A percentile compares a stretch with the other conserved stretches of the same genome.
Conservation (phyloP, 2,113 vertebrate species). For the Daubentonia madagascariensis region DNA sequence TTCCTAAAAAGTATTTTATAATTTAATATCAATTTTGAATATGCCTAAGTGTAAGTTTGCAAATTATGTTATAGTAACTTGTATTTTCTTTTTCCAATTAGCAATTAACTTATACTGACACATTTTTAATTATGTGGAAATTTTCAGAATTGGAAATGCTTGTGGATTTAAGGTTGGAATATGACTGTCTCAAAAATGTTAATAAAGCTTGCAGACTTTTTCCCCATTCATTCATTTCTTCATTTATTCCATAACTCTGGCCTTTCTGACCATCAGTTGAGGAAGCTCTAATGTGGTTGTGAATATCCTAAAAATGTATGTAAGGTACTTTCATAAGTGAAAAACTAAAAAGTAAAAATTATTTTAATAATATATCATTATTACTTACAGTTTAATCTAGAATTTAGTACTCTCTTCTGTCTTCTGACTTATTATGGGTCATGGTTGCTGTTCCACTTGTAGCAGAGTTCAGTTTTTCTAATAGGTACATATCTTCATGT, state of each 20-base stretch:
- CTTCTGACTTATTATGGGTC: neutral
- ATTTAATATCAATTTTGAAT: neutral
- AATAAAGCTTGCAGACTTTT: neutral
- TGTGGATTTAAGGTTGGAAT: neutral
- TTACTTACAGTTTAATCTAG: neutral
- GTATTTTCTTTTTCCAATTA: neutral
- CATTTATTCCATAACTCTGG: neutral
- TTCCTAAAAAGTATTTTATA: neutral
- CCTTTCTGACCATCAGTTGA: neutral
- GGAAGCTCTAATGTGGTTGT: neutral
- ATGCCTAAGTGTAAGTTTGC: neutral
- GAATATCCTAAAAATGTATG: neutral
- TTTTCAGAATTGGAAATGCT: constrained; percentile 1
- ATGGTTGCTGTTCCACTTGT: neutral
- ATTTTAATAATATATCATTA: neutral
- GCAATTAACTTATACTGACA: neutral
- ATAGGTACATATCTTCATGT: neutral
- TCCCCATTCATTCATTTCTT: neutral
- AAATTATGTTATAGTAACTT: neutral
- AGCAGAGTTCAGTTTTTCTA: neutral
- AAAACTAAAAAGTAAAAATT: neutral
- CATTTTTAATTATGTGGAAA: neutral
- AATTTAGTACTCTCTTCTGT: neutral
- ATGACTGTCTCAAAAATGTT: neutral
- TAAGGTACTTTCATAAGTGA: neutral